A percentile compares a stretch with the other conserved stretches of the same genome.
These are phyloP conservation scores for Scaptodrosophila lebanonensis DNA, from an alignment of 1,140 invertebrate species.

Conservation along the genomic window DNA sequence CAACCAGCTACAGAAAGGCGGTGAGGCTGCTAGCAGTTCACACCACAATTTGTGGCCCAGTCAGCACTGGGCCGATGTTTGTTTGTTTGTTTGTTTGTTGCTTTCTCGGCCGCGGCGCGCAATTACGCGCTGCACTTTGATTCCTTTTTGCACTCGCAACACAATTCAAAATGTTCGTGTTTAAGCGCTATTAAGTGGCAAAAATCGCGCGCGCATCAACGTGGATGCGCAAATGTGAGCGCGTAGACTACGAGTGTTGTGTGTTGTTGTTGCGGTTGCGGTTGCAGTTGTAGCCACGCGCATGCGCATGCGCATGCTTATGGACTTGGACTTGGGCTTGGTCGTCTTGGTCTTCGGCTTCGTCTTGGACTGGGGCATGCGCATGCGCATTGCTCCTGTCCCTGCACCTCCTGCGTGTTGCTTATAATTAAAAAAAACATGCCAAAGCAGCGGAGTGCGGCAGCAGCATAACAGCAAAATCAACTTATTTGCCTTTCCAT, in stretches of 20 bases:
- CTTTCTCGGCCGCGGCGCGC: constrained; percentile 33
- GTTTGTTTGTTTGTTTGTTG: constrained; percentile 51
- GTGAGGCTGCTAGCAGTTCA: constrained; percentile 36
- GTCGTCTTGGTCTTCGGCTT: constrained; percentile 17
- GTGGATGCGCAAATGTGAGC: neutral
- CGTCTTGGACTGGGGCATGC: too few relatives aligned
- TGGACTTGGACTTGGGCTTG: constrained; percentile 28
- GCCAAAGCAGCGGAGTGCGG: constrained; percentile 16
- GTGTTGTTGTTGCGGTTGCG: constrained; percentile 4
- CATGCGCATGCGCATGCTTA: constrained; percentile 62
- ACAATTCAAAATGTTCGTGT: constrained; percentile 77
- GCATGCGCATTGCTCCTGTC: constrained; percentile 66
- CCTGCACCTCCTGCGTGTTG: constrained; percentile 63
- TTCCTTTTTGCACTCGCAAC: constrained; percentile 34
- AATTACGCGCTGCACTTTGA: constrained; percentile 73
- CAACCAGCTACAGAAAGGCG: neutral
- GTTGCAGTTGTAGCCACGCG: constrained; percentile 18
- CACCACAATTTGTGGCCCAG: constrained; percentile 64
- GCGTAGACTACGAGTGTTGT: neutral
- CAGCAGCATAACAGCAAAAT: constrained; percentile 37
- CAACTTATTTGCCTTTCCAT: constrained; percentile 76
- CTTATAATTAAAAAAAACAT: constrained; percentile 76
- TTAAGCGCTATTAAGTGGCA: constrained; percentile 77
- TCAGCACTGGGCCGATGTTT: constrained; percentile 6
- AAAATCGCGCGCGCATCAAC: constrained; percentile 71